Evolutionary conservation across 1,140 invertebrate species (phyloP).

Genomic region (Euura saliciscinereae): DNA sequence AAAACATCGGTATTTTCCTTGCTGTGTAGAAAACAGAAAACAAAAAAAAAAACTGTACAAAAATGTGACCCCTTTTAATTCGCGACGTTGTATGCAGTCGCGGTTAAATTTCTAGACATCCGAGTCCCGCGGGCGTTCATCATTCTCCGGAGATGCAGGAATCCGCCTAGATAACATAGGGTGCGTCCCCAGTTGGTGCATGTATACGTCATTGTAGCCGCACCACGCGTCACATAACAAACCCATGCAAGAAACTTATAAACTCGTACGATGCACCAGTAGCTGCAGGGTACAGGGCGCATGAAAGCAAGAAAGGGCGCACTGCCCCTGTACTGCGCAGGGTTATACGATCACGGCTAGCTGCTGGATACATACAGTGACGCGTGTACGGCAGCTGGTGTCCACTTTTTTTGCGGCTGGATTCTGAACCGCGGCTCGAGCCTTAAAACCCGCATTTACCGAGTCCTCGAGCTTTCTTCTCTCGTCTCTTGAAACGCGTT

Average conservation of each 20-base stretch:
- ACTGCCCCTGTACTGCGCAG: not conserved
- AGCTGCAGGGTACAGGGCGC: not conserved
- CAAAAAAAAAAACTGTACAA: too few species aligned
- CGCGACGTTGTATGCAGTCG: too few species aligned
- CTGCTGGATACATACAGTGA: constrained; percentile 47
- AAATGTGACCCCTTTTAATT: too few species aligned
- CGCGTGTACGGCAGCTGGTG: constrained; percentile 53
- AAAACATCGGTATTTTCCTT: too few species aligned
- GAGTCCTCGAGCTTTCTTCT: not conserved
- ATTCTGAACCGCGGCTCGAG: constrained; percentile 8
- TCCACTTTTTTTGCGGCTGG: constrained; percentile 39
- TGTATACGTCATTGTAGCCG: too few species aligned
- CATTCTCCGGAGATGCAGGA: too few species aligned
- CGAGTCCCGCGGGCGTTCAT: too few species aligned
- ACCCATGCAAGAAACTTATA: too few species aligned
- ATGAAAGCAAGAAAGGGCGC: not conserved
- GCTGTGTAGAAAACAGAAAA: too few species aligned
- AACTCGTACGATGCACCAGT: not conserved
- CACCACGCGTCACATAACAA: not conserved
- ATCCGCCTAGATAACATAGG: too few species aligned
- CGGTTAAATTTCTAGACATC: too few species aligned
- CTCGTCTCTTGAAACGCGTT: not conserved
- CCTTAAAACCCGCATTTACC: not conserved
- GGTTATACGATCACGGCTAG: constrained; percentile 16
- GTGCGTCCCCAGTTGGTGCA: too few species aligned